Percentiles rank a stretch among this genome's conserved stretches.
Evolutionary conservation across 2,113 vertebrate genomes (phyloP).

Genomic region (Microcebus jonahi): DNA sequence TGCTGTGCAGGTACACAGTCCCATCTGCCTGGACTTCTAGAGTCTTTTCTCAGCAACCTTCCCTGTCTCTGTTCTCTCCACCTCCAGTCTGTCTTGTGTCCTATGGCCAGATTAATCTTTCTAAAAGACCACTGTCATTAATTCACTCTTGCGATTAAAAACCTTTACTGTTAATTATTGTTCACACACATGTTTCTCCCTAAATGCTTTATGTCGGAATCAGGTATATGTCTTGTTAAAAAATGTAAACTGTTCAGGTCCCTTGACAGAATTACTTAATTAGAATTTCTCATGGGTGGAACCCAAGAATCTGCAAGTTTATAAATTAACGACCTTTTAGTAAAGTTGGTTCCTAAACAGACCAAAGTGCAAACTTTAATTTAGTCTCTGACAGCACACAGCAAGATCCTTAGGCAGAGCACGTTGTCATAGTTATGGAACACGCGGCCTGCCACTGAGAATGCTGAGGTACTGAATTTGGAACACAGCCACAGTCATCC

Average conservation of each 20-base stretch:
- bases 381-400: neutral
- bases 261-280: neutral
- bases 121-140: neutral
- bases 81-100: neutral
- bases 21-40: neutral
- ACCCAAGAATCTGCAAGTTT: neutral
- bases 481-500: neutral
- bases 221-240: neutral
- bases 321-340: neutral
- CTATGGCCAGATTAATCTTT: neutral
- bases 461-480: neutral
- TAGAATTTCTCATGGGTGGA: neutral
- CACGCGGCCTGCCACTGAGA: neutral
- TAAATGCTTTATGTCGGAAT: neutral
- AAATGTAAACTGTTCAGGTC: neutral
- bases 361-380: neutral
- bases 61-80: neutral
- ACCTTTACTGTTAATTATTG: neutral
- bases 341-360: neutral
- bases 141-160: neutral
- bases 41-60: neutral
- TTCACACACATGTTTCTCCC: slow-evolving; percentile 4
- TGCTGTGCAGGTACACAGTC: neutral
- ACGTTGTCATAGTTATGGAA: neutral
- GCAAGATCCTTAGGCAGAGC: neutral